Evolutionary conservation across 2,888 invertebrate species (phyloP).

Genomic region (Scaptomyza reducta): DNA sequence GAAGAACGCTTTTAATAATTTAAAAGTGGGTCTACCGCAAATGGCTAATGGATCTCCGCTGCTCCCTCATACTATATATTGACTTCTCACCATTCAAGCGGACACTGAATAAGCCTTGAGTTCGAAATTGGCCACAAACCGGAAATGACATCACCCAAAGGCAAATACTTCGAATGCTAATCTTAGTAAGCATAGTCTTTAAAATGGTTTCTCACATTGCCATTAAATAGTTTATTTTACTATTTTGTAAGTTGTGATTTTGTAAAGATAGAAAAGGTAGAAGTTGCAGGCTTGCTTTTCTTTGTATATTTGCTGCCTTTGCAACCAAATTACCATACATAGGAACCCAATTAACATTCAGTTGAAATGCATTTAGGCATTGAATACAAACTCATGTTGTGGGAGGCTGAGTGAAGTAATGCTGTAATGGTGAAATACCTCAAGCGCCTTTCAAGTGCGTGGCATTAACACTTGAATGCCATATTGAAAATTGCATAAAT

Average conservation of each 20-base stretch:
- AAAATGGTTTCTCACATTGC: not conserved
- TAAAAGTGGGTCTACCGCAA: conserved; percentile 39
- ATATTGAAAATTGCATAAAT: conserved; percentile 56
- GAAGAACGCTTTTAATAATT: conserved; percentile 50
- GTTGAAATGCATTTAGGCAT: conserved; percentile 15
- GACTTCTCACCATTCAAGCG: conserved; percentile 37
- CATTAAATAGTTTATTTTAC: not conserved
- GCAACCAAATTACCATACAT: conserved; percentile 9
- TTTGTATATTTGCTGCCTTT: too few species aligned
- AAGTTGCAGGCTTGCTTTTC: too few species aligned
- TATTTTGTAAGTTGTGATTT: too few species aligned
- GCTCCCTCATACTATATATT: conserved; percentile 40
- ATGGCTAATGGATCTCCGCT: conserved; percentile 40
- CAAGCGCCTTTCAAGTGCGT: conserved; percentile 44
- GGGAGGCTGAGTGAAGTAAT: not conserved
- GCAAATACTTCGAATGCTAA: not conserved
- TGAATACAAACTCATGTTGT: not conserved
- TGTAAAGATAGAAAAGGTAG: too few species aligned
- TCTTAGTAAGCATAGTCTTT: not conserved
- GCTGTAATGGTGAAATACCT: conserved; percentile 28
- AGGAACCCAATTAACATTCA: conserved; percentile 31
- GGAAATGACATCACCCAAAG: conserved; percentile 4
- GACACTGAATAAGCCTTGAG: conserved; percentile 20
- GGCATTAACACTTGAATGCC: conserved; percentile 63
- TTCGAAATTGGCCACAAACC: conserved; percentile 2